Conservation (phyloP, 2,113 vertebrate species). For the Stegostoma tigrinum region DNA sequence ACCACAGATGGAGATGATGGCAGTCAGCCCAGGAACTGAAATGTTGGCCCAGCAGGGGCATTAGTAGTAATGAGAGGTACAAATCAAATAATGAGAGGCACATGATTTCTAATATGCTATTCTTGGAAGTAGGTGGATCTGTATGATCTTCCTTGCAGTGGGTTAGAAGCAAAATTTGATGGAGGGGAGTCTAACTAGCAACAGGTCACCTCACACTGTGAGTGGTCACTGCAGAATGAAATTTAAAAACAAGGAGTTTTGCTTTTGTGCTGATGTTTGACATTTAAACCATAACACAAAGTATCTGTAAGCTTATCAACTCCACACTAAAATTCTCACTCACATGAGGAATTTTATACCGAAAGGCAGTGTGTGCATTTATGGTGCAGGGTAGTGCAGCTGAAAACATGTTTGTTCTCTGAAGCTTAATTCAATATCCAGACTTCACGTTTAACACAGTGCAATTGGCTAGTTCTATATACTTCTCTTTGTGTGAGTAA, state of each 20-base stretch:
- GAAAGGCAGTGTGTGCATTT: not conserved
- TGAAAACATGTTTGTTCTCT: too few species aligned
- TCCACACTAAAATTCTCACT: not conserved
- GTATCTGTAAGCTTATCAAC: not conserved
- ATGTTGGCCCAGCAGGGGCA: not conserved
- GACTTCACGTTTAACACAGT: too few species aligned
- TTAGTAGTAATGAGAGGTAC: not conserved
- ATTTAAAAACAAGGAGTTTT: not conserved
- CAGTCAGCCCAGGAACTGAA: slow-evolving; percentile 18
- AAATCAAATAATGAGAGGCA: not conserved
- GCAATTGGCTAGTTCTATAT: too few species aligned
- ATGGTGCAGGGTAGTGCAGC: too few species aligned
- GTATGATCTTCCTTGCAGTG: not conserved
- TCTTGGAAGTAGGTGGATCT: not conserved
- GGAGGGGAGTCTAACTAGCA: not conserved
- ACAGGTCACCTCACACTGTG: not conserved
- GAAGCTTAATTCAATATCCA: too few species aligned
- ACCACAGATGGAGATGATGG: slow-evolving; percentile 8
- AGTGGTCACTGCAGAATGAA: not conserved
- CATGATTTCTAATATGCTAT: not conserved
- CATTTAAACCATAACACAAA: not conserved
- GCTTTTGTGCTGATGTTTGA: not conserved
- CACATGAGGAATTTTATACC: not conserved
- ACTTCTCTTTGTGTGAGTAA: too few species aligned
- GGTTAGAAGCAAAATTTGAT: not conserved